These are phyloP conservation scores for Sycophaga agraensis DNA, from an alignment of 1,140 invertebrate species.

Conservation along the genomic window DNA sequence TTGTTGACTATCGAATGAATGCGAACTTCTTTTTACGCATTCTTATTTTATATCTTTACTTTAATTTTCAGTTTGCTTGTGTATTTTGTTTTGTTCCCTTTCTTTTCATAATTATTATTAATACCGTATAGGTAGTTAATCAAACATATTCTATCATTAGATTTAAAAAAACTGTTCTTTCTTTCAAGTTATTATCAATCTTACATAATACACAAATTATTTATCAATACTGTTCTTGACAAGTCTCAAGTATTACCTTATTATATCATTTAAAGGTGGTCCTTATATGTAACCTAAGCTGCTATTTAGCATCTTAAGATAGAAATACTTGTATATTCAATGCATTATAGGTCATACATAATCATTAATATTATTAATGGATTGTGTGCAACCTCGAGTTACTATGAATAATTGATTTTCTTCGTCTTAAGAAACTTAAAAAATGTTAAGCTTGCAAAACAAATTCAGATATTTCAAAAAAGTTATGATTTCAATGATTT, in stretches of 20 bases:
- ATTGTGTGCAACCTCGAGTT: constrained; percentile 14
- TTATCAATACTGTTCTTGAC: too few relatives aligned
- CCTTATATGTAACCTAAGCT: constrained; percentile 14
- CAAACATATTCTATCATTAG: too few relatives aligned
- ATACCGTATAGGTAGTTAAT: neutral
- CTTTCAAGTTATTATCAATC: constrained; percentile 3
- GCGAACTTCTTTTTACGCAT: too few relatives aligned
- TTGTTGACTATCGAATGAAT: constrained; percentile 3
- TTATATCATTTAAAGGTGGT: constrained; percentile 6
- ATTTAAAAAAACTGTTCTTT: too few relatives aligned
- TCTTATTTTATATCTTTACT: neutral
- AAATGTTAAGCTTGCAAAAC: constrained; percentile 5
- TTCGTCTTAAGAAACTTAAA: constrained; percentile 14
- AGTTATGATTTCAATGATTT: too few relatives aligned
- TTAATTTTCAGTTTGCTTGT: neutral
- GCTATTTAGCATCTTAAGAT: constrained; percentile 22
- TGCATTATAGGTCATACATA: constrained; percentile 11
- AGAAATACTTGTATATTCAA: constrained; percentile 7
- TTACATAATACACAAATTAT: too few relatives aligned
- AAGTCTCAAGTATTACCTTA: neutral
- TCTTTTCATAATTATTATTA: constrained; percentile 6
- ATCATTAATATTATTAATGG: constrained; percentile 8
- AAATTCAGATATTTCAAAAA: too few relatives aligned
- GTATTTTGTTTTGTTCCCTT: constrained; percentile 22
- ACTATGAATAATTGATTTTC: constrained; percentile 9